Percentiles rank a stretch among this genome's conserved stretches.
Evolutionary conservation across 2,888 invertebrate genomes (phyloP).

Genomic region (Cryptocheilus praepositus): DNA sequence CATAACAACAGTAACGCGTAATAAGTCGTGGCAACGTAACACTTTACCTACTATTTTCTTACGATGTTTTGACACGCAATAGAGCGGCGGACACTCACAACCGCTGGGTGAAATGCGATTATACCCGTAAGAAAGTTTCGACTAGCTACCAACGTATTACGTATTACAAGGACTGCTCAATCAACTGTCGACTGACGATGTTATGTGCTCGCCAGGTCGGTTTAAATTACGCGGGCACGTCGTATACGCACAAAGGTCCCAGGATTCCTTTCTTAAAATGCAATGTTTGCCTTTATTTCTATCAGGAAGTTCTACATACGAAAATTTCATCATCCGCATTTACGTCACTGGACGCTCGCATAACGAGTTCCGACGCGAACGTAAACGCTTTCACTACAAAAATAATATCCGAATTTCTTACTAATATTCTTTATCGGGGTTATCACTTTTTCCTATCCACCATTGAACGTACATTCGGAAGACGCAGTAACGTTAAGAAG

Average conservation of each 20-base stretch:
- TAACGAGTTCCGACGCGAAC: not conserved
- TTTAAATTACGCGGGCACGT: too few species aligned
- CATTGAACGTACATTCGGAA: too few species aligned
- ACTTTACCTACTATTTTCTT: slow-evolving; percentile 43
- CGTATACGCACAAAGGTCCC: not conserved
- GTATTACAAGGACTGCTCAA: slow-evolving; percentile 21
- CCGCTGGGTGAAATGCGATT: slow-evolving; percentile 60
- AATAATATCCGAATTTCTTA: not conserved
- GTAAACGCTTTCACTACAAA: slow-evolving; percentile 12
- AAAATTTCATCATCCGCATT: slow-evolving; percentile 15
- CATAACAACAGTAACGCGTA: slow-evolving; percentile 43
- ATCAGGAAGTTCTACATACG: slow-evolving; percentile 2
- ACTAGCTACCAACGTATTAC: slow-evolving; percentile 28
- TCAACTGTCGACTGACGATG: not conserved
- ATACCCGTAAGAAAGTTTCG: slow-evolving; percentile 31
- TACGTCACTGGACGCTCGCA: not conserved
- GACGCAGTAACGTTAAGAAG: too few species aligned
- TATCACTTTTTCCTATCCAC: too few species aligned
- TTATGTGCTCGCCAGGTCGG: too few species aligned
- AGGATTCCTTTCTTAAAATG: not conserved
- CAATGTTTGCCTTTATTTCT: slow-evolving; percentile 9
- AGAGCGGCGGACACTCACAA: slow-evolving; percentile 33
- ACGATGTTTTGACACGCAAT: slow-evolving; percentile 53
- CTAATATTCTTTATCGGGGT: not conserved
- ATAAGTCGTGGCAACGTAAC: slow-evolving; percentile 46